phyloP scores from a whole-genome alignment of 2,113 vertebrate genomes.

The Tringa solitaria region DNA sequence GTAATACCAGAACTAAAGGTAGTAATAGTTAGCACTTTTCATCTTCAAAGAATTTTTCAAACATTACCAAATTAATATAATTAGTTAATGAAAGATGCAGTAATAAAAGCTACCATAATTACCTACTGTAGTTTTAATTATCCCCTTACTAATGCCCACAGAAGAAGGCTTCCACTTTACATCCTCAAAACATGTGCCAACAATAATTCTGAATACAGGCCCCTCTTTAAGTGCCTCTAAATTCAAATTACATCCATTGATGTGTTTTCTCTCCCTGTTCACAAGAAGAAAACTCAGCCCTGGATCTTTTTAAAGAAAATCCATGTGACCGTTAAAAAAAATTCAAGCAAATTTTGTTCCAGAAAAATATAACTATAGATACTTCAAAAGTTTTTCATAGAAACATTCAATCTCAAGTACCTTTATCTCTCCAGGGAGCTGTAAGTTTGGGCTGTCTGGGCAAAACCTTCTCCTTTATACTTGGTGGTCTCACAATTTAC shows the following conservation, averaged over 20 bases:
- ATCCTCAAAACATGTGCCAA: slow-evolving; percentile 49
- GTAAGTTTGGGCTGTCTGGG: not conserved
- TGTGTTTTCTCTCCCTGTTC: not conserved
- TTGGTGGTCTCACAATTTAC: not conserved
- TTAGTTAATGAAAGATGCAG: slow-evolving; percentile 68
- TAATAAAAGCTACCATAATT: slow-evolving; percentile 44
- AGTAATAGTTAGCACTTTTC: slow-evolving; percentile 27
- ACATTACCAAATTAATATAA: slow-evolving; percentile 65
- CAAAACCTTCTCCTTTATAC: not conserved
- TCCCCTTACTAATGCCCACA: slow-evolving; percentile 31
- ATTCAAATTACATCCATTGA: slow-evolving; percentile 59
- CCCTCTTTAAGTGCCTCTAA: slow-evolving; percentile 36
- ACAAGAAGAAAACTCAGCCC: slow-evolving; percentile 30
- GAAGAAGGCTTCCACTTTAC: slow-evolving; percentile 26
- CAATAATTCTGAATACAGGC: not conserved
- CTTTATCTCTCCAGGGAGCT: not conserved
- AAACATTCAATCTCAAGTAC: not conserved
- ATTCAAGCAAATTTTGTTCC: not conserved
- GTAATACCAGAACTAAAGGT: not conserved
- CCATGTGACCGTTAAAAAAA: not conserved
- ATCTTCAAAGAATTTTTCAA: slow-evolving; percentile 55
- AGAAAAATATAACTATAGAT: not conserved
- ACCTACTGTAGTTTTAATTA: slow-evolving; percentile 49
- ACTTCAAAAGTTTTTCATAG: not conserved
- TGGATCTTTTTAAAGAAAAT: not conserved